These are phyloP conservation scores for Clostera curtula DNA, from an alignment of 2,888 invertebrate genomes.

Conservation along the genomic window DNA sequence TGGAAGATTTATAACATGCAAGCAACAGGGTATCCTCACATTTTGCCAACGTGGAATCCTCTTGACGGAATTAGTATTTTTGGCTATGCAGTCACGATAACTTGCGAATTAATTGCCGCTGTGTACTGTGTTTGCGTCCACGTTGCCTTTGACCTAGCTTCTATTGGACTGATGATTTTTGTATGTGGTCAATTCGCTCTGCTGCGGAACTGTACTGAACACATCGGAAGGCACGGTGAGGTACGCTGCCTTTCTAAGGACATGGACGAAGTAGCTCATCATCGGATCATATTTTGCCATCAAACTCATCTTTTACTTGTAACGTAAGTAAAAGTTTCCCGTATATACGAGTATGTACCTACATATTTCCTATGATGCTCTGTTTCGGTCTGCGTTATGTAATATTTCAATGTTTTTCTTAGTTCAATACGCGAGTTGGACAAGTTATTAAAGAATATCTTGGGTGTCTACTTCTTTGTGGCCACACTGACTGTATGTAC, in stretches of 20 bases:
- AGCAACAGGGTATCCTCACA: constrained; percentile 33
- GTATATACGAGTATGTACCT: background rate
- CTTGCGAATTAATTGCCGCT: constrained; percentile 36
- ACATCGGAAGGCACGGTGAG: constrained; percentile 39
- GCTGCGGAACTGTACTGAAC: constrained; percentile 34
- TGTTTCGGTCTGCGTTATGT: background rate
- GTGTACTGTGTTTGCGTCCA: constrained; percentile 44
- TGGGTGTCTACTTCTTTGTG: constrained; percentile 51
- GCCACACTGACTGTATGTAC: constrained; percentile 49
- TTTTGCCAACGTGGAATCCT: constrained; percentile 46
- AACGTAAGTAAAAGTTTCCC: constrained; percentile 47
- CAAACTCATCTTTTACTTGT: constrained; percentile 31
- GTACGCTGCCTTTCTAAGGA: constrained; percentile 18
- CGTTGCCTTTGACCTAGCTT: constrained; percentile 41
- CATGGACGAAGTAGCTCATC: constrained; percentile 40
- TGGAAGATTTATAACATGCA: constrained; percentile 16
- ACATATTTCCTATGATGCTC: background rate
- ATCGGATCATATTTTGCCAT: constrained; percentile 42
- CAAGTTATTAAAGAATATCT: constrained; percentile 31
- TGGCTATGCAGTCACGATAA: constrained; percentile 33
- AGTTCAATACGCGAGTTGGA: constrained; percentile 36
- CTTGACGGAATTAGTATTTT: constrained; percentile 26
- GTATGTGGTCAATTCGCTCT: constrained; percentile 46
- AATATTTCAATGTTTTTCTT: constrained; percentile 16
- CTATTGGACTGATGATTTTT: constrained; percentile 50